Base-by-base conservation (phyloP, 2,888 invertebrate species). In the Cataglyphis livida region DNA sequence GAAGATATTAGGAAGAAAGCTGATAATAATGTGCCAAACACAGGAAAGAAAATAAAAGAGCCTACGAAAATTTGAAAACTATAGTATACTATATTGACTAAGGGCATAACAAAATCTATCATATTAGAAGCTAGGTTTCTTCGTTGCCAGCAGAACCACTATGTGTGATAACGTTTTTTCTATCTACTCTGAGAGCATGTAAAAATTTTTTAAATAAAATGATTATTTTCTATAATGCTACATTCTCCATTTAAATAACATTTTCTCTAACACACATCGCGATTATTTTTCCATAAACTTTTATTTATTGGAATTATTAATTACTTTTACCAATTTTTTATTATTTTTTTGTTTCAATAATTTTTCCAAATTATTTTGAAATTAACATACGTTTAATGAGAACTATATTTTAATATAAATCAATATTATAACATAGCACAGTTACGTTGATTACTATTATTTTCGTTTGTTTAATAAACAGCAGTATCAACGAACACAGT, bases 1-100 rank as follows among this genome's bases (percentile, higher is more conserved):
- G 82, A 79, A 64, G 78, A 87, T 75, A 64, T 54, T 10, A 28
- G 12, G 3, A 88, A 87, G 12, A 65, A 70, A 51, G 15, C 44
- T 18, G 35, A 2, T 25, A 44, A 32, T 3, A 79, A 84, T 61
- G 65, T 59, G 25, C n/a, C 73, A 70, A 83, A 87, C 57, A 10
- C 59, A 21, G 71, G n/a, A 21, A 83, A 83, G 64, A 83, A 73
- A 25, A 61, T 62, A 66, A 83, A 73, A 2, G 73, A 81, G 12
- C 76, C 64, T 12, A 82, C 41, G 41, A 82, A 65, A 25, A 65
- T 76, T 38, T 78, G 25, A 75, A 35, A 25, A 25, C 21, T 18
- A 70, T 9, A 0, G 3, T 41, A 9, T 25, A 44, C 12, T 44
- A 15, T 44, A 35, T 81, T 48, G 41, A 54, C 15, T 48, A 54